phyloP scores from a whole-genome alignment of 2,113 vertebrate species.

The Eclectus roratus region DNA sequence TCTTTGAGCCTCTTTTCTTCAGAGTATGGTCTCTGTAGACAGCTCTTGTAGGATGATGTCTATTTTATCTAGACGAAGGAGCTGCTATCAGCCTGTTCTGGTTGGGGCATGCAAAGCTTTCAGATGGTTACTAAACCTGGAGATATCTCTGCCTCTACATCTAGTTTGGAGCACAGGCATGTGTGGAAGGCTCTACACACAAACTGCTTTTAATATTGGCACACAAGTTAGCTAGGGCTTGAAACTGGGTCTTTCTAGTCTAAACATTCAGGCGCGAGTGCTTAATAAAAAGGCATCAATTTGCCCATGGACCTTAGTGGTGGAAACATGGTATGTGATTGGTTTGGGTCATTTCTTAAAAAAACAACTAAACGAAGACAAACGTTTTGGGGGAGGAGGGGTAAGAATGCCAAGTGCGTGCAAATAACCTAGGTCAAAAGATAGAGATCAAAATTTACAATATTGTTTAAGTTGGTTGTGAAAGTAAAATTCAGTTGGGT shows the following conservation, averaged over 20 bases:
- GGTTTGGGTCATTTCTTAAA: neutral
- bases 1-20: neutral
- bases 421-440: neutral
- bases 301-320: neutral
- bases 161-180: rapidly evolving
- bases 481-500: neutral
- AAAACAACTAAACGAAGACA: neutral
- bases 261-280: neutral
- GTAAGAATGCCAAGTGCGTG: neutral
- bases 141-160: rapidly evolving
- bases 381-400: neutral
- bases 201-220: neutral
- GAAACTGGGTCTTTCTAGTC: neutral
- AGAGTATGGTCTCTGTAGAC: rapidly evolving
- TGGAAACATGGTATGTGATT: neutral
- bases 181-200: neutral
- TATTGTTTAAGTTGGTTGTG: neutral
- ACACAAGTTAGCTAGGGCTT: neutral
- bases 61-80: neutral
- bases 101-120: rapidly evolving
- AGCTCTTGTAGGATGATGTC: neutral
- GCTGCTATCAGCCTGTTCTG: neutral
- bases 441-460: neutral
- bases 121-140: rapidly evolving
- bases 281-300: neutral